Percentiles rank a stretch among this genome's conserved stretches.
phyloP scores from a whole-genome alignment of 1,140 invertebrate genomes.

The Pseudachorutes palmiensis region DNA sequence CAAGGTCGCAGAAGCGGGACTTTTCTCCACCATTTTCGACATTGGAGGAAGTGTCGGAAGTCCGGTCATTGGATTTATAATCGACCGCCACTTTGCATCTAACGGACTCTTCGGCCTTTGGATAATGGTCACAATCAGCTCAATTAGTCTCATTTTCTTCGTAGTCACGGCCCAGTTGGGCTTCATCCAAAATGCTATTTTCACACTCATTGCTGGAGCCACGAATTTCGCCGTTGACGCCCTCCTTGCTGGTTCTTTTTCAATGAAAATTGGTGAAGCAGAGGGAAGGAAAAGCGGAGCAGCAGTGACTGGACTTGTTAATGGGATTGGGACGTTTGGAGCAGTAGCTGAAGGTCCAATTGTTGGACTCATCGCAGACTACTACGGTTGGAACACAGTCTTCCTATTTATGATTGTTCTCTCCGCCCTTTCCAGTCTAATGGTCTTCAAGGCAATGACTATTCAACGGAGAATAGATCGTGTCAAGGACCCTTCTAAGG shows the following conservation, averaged over 20 bases:
- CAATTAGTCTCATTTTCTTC: conserved; percentile 44
- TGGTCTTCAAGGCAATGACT: conserved; percentile 31
- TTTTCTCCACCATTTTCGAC: conserved; percentile 50
- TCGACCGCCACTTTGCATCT: conserved; percentile 44
- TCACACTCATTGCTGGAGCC: conserved; percentile 47
- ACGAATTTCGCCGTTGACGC: conserved; percentile 50
- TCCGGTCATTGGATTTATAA: conserved; percentile 44
- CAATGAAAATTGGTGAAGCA: conserved; percentile 47
- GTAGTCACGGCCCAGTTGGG: conserved; percentile 46
- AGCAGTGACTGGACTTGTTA: conserved; percentile 47
- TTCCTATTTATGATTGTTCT: conserved; percentile 47
- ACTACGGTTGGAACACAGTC: conserved; percentile 49
- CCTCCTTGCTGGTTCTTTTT: conserved; percentile 45
- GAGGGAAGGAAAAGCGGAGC: conserved; percentile 46
- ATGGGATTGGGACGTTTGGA: conserved; percentile 49
- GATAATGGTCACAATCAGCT: conserved; percentile 43
- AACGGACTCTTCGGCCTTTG: conserved; percentile 44
- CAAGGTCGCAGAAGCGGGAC: conserved; percentile 44
- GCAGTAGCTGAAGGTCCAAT: conserved; percentile 48
- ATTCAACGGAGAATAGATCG: conserved; percentile 31
- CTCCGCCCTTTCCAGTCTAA: conserved; percentile 40
- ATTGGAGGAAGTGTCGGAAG: conserved; percentile 48
- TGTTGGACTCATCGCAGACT: conserved; percentile 44
- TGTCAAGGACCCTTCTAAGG: background rate
- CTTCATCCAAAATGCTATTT: conserved; percentile 43